Base-by-base conservation (phyloP, 2,797 vertebrate species). In the Oryzias dopingdopingensis region DNA sequence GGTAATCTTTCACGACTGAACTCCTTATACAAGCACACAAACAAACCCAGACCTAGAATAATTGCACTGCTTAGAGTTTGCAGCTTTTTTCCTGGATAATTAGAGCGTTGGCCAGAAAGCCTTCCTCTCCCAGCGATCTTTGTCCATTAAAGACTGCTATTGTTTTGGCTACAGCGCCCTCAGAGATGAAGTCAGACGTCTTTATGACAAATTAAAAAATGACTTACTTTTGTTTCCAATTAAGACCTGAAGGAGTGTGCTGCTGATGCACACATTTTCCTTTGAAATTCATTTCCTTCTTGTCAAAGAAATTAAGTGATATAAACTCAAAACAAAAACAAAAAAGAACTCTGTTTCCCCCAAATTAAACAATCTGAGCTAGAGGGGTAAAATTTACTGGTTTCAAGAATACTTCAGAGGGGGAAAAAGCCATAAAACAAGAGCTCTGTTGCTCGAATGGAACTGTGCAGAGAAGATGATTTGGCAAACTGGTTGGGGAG, bases 391-490 rank as follows among this genome's bases (percentile, higher is more conserved):
- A 72, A 56, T 71, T 69, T 57, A 69, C 68, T 62, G 49, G 48
- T 22, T 73, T 62, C 67, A 74, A 61, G 56, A 62, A 64, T 68
- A 42, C 66, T 66, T 65, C 14, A 15, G 69, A 73, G 65, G 82
- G 65, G 82, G 49, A 15, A 59, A 53, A 53, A 50, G 63, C 5
- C 57, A 64, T 55, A 72, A 66, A 70, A 53, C 50, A 70, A 55
- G 62, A 61, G 50, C 49, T 59, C 43, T 70, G 61, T 64, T 72
- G 68, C 52, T 80, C 63, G 72, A 73, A 79, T 70, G 74, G 52
- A 71, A 64, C 42, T 62, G 46, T 56, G 50, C 52, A 79, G 79
- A 85, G 72, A 60, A 83, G 70, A 71, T 74, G 75, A 82, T 75
- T 75, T 80, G 67, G 37, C 62, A 67, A 45, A 52, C 55, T 45